A percentile compares a stretch with the other conserved stretches of the same genome.
Evolutionary conservation across 2,113 vertebrate genomes (phyloP).

Genomic region (Myotis brandtii): DNA sequence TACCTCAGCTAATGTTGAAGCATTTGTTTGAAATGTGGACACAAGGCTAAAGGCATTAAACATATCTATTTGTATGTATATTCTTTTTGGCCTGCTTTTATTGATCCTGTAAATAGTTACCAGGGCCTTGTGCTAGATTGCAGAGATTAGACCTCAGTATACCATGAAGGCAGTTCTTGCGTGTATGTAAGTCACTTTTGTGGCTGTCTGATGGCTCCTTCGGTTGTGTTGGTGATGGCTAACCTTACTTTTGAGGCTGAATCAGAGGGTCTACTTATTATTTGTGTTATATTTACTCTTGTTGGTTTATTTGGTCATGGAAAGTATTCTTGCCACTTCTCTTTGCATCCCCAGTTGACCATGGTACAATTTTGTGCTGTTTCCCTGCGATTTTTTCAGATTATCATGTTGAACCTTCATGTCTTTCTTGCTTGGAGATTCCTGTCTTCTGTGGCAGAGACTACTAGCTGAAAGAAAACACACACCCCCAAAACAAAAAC

Average conservation of each 20-base stretch:
- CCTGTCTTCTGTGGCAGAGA: neutral
- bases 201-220: neutral
- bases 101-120: neutral
- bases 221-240: neutral
- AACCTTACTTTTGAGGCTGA: neutral
- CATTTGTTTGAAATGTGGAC: neutral
- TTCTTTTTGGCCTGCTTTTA: neutral
- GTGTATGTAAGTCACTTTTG: neutral
- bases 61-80: neutral
- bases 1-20: neutral
- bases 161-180: neutral
- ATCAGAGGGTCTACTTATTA: neutral
- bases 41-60: neutral
- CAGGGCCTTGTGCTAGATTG: neutral
- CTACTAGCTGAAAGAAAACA: neutral
- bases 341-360: neutral
- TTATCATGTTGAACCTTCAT: neutral
- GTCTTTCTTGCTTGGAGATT: neutral
- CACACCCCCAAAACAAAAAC: neutral
- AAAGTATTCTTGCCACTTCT: neutral
- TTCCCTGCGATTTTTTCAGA: neutral
- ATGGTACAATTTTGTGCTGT: neutral
- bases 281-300: neutral
- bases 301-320: neutral
- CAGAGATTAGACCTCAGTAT: neutral